A percentile compares a stretch with the other conserved stretches of the same genome.
These are phyloP conservation scores for Uropsilus gracilis DNA, from an alignment of 2,113 vertebrate species.

Conservation along the genomic window DNA sequence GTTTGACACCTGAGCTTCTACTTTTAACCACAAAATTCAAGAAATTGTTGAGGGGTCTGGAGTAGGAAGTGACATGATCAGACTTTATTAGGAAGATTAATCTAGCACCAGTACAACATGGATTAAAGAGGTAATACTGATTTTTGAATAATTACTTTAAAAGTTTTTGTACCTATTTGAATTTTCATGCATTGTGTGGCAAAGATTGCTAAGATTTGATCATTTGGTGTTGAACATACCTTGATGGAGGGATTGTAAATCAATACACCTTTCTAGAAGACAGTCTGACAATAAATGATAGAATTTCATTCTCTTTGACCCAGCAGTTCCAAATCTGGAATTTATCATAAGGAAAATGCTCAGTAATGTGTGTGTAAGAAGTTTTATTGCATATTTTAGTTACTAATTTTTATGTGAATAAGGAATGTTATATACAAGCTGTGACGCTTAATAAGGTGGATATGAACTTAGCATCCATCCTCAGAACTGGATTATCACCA, in stretches of 20 bases:
- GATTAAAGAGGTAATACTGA: background rate
- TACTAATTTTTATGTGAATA: background rate
- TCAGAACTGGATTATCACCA: background rate
- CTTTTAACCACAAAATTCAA: background rate
- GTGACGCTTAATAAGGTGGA: background rate
- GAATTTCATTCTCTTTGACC: slow-evolving; percentile 37
- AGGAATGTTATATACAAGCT: background rate
- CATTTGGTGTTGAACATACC: background rate
- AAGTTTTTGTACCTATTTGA: slow-evolving; percentile 21
- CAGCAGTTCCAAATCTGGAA: background rate
- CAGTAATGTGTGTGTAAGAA: background rate
- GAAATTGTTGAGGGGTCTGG: background rate
- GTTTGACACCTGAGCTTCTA: background rate
- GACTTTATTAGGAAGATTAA: background rate
- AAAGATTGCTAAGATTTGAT: slow-evolving; percentile 30
- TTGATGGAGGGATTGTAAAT: slow-evolving; percentile 39
- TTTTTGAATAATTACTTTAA: slow-evolving; percentile 25
- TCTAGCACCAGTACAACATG: background rate
- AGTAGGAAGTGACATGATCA: background rate
- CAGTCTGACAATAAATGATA: background rate
- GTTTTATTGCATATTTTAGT: slow-evolving; percentile 27
- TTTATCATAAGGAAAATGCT: slow-evolving; percentile 2
- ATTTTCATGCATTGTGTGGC: background rate
- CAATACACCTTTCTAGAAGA: background rate
- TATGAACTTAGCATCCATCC: background rate